Evolutionary conservation across 2,113 vertebrate genomes (phyloP), one percentile per base, ranked within the genome.

Genomic region (Cervus canadensis): DNA sequence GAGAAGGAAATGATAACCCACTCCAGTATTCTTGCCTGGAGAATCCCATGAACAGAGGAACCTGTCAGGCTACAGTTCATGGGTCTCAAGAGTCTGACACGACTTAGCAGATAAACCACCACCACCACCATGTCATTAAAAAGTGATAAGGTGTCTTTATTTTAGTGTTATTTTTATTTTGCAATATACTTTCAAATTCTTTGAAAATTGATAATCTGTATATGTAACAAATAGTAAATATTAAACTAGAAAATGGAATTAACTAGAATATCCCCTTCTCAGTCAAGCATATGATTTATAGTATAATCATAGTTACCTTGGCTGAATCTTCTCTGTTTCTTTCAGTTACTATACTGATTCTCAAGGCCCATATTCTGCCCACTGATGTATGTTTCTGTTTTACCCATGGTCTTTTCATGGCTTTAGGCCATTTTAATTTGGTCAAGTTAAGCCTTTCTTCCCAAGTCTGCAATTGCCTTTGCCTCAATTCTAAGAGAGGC

Each of bases 401-500:
- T 98, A 96, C 43, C 83, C 96, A 93, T 98, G 96, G 94, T 97
- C 94, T 98, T 91, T 87, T 97, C 56, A 94, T 98, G 97, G 97
- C 98, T 97, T 97, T 87, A 81, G 95, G 97, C 98, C 98, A 98
- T 98, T 98, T 98, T 97, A 97, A 97, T 98, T 98, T 98, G 98
- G 96, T 98, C 97, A 98, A 97, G 95, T 97, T 98, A 97, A 98
- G 97, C 96, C 94, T 96, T 97, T 97, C 97, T 98, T 98, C 97
- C 95, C 97, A 98, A 98, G 97, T 98, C 97, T 98, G 96, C 98
- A 98, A 98, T 98, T 98, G 98, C 91, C 97, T 98, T 98, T 98
- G 97, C 98, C 97, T 98, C 98, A 98, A 97, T 98, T 97, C 98
- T 98, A 97, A 98, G 98, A 98, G 98, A 98, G 98, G 95, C 97